These are phyloP conservation scores for Clarias laeviceps DNA, from an alignment of 2,797 vertebrate genomes.

Conservation along the genomic window DNA sequence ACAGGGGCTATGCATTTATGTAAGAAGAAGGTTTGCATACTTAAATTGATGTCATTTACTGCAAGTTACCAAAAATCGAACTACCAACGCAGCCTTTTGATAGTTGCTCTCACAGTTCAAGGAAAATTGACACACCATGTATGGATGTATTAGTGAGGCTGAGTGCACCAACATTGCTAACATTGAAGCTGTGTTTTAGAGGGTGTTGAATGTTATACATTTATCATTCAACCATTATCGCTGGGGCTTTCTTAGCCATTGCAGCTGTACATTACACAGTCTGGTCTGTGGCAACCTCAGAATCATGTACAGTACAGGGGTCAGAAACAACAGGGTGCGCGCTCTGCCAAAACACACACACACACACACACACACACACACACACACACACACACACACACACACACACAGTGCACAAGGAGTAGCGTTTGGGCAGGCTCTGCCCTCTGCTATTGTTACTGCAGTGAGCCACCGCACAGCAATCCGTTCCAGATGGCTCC, in stretches of 20 bases:
- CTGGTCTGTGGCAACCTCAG: neutral
- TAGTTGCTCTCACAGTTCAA: neutral
- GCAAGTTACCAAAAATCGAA: neutral
- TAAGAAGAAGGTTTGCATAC: neutral
- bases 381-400: neutral
- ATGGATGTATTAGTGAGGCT: no score
- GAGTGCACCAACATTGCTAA: neutral
- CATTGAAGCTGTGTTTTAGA: neutral
- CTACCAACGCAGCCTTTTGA: neutral
- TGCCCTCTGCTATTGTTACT: constrained; percentile 63
- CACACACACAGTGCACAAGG: constrained; percentile 35
- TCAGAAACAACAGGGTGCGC: neutral
- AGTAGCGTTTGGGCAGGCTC: constrained; percentile 44
- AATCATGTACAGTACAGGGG: neutral
- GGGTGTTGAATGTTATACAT: neutral
- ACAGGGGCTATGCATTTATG: neutral
- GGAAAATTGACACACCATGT: neutral
- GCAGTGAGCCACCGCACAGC: constrained; percentile 66
- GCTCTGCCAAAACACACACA: neutral
- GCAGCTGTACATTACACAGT: constrained; percentile 47
- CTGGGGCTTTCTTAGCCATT: constrained; percentile 2
- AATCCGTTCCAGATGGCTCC: constrained; percentile 74
- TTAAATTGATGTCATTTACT: neutral
- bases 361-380: constrained; percentile 10
- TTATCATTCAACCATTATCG: constrained; percentile 6